Percentiles rank a stretch among this genome's conserved stretches.
These are phyloP conservation scores for Pecten maximus DNA, from an alignment of 2,888 invertebrate genomes.

Conservation along the genomic window DNA sequence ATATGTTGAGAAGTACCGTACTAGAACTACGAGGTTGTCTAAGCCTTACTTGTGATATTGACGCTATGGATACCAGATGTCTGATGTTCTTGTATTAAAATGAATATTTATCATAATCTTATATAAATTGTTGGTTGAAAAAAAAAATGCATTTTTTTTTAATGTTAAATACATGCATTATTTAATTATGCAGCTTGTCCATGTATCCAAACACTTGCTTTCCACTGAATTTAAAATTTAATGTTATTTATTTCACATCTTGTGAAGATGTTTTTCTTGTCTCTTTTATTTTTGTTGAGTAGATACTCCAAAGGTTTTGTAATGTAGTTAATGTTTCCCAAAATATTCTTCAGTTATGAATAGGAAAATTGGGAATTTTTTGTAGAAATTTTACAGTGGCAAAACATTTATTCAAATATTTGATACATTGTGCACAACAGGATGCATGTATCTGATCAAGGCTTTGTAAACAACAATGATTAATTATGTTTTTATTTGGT, in stretches of 20 bases:
- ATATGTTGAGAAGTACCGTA: background rate
- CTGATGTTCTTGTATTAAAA: background rate
- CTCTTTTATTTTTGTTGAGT: background rate
- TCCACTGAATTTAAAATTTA: background rate
- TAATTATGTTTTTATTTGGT: too few species aligned
- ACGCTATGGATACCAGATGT: background rate
- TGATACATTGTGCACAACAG: too few species aligned
- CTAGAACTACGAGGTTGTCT: background rate
- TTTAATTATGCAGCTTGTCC: background rate
- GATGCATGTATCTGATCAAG: too few species aligned
- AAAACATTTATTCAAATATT: too few species aligned
- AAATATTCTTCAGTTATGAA: too few species aligned
- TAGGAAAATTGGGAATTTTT: too few species aligned
- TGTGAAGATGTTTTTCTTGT: background rate
- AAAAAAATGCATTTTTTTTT: background rate
- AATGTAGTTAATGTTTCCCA: too few species aligned
- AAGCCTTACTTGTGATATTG: background rate
- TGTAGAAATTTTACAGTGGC: too few species aligned
- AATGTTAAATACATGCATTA: background rate
- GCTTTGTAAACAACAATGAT: too few species aligned
- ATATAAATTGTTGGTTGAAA: too few species aligned
- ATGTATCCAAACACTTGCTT: background rate
- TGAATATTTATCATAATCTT: too few species aligned
- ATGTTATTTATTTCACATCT: background rate
- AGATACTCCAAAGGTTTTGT: background rate